Evolutionary conservation across 2,113 vertebrate genomes (phyloP), one percentile per base, ranked within the genome.

Genomic region (Ophiodon elongatus): DNA sequence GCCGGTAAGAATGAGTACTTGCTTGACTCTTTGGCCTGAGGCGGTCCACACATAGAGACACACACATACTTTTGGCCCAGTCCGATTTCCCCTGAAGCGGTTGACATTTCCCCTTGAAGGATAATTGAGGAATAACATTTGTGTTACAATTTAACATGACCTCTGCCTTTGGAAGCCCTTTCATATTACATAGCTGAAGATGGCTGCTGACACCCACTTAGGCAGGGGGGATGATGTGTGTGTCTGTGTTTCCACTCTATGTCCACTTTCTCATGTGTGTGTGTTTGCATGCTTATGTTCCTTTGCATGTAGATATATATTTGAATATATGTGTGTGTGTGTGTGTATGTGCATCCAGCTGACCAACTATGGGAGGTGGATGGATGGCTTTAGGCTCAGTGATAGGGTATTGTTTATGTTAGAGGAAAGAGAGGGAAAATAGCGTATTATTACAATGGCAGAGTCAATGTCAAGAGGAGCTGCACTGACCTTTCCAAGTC

Each of bases 71-170:
- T 80, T 80, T 27, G 33, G 62, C 56, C 70, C 87, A 94, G 94
- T 94, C 95, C 95, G 95, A 96, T 96, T 96, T 94, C 91, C 96
- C 97, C 96, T 23, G 94, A 90, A 97, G 98, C 96, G 79, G 95
- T 96, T 98, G 97, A 98, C 98, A 98, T 99, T 99, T 97, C 95
- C 94, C 96, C 96, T 91, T 93, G 94, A 96, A 96, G 96, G 97
- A 97, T 98, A 97, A 99, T 98, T 97, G 96, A 97, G 96, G 97
- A 98, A 96, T 97, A 98, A 97, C 97, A 97, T 98, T 98, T 97
- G 96, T 95, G 96, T 96, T 97, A 95, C 97, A 97, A 97, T 97
- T 97, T 97, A 97, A 97, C 97, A 96, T 92, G 96, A 97, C 97
- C 97, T 95, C 95, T 96, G 97, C 96, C 96, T 98, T 96, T 95